phyloP scores from a whole-genome alignment of 2,113 vertebrate genomes.

The Pomatorhinus ruficollis region DNA sequence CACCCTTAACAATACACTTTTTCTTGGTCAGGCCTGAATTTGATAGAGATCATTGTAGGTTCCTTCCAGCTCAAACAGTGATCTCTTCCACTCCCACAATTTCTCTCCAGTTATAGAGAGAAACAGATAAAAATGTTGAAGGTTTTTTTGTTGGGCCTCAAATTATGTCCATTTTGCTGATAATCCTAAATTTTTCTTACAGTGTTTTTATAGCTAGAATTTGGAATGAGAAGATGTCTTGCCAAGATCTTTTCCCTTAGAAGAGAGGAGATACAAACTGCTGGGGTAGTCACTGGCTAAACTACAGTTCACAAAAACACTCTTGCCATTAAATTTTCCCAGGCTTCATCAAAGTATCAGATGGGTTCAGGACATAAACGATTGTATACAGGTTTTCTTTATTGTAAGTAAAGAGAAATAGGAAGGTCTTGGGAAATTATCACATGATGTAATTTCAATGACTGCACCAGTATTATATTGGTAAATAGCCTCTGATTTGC shows the following conservation, averaged over 20 bases:
- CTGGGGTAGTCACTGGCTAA: neutral
- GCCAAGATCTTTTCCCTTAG: neutral
- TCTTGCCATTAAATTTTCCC: neutral
- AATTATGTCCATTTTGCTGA: neutral
- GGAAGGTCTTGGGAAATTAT: neutral
- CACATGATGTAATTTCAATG: neutral
- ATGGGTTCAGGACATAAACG: neutral
- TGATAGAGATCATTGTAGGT: fast-evolving
- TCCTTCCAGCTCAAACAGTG: neutral
- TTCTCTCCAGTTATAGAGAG: neutral
- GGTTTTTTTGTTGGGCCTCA: neutral
- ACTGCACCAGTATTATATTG: neutral
- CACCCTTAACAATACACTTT: fast-evolving
- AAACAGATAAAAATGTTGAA: neutral
- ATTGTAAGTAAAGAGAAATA: neutral
- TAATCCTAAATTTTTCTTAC: neutral
- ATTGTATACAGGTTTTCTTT: neutral
- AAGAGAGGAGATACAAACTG: neutral
- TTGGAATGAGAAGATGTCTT: fast-evolving
- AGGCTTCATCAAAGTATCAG: neutral
- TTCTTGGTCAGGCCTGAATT: neutral
- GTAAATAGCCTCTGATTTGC: neutral
- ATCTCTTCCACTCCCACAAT: neutral
- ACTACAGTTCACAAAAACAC: neutral
- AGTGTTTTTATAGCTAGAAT: neutral